Percentiles rank a stretch among this genome's conserved stretches.
phyloP scores from a whole-genome alignment of 2,888 invertebrate genomes.

The Perdita meconis region DNA sequence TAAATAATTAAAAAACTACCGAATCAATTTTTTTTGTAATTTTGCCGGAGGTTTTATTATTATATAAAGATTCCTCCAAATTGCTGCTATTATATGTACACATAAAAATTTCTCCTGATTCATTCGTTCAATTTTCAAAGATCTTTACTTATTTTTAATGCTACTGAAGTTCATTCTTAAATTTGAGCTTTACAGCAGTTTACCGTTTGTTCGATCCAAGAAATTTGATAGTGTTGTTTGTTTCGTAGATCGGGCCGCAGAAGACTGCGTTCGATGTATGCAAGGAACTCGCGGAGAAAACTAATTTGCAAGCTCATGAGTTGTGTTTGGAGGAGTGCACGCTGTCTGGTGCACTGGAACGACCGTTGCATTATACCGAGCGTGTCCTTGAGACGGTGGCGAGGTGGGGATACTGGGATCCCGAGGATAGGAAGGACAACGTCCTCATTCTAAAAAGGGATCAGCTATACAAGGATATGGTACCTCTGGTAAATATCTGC shows the following conservation, averaged over 20 bases:
- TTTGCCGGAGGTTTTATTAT: too few relatives aligned
- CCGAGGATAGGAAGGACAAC: slow-evolving; percentile 93
- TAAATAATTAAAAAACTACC: too few relatives aligned
- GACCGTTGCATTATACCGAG: slow-evolving; percentile 92
- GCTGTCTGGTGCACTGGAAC: slow-evolving; percentile 89
- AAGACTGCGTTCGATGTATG: slow-evolving; percentile 92
- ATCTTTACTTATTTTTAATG: too few relatives aligned
- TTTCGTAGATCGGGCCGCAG: slow-evolving; percentile 89
- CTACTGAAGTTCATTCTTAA: too few relatives aligned
- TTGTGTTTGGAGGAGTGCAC: slow-evolving; percentile 93
- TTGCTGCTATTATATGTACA: too few relatives aligned
- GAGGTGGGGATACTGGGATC: slow-evolving; percentile 95
- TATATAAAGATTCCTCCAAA: too few relatives aligned
- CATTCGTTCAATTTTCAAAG: too few relatives aligned
- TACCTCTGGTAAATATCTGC: slow-evolving; percentile 79
- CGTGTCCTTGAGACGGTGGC: slow-evolving; percentile 89
- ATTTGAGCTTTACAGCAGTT: too few relatives aligned
- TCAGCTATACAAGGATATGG: slow-evolving; percentile 81
- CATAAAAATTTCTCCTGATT: too few relatives aligned
- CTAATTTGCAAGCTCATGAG: slow-evolving; percentile 88
- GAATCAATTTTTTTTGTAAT: too few relatives aligned
- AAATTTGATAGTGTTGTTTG: not conserved
- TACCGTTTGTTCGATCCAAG: too few relatives aligned
- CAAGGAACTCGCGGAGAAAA: slow-evolving; percentile 88
- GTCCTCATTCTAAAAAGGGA: slow-evolving; percentile 88